These are phyloP conservation scores for Brachyopa scutellaris DNA, from an alignment of 2,888 invertebrate genomes.

Conservation along the genomic window DNA sequence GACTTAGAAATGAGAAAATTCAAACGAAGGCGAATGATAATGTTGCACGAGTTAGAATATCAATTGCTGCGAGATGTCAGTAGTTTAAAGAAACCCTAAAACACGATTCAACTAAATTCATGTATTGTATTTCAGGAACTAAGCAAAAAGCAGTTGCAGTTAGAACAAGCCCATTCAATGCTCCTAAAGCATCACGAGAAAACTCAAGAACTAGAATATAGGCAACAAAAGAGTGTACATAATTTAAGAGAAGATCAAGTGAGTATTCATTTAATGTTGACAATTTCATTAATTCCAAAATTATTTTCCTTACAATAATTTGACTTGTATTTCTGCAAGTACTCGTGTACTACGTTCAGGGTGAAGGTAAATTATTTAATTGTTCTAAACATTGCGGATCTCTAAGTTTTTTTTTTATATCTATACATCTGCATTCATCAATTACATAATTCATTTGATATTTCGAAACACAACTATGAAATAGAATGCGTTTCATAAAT, in stretches of 20 bases:
- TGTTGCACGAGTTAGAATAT: constrained; percentile 93
- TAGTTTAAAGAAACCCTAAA: constrained; percentile 15
- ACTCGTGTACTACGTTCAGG: constrained; percentile 33
- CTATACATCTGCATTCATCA: constrained; percentile 13
- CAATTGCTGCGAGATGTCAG: constrained; percentile 93
- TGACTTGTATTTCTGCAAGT: constrained; percentile 52
- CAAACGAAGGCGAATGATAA: constrained; percentile 93
- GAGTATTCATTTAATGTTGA: constrained; percentile 41
- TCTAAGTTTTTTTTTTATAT: constrained; percentile 12
- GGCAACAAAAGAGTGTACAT: constrained; percentile 97
- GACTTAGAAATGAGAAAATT: constrained; percentile 96
- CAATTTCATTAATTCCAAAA: constrained; percentile 5
- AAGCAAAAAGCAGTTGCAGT: constrained; percentile 95
- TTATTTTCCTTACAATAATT: constrained; percentile 26
- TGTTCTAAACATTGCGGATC: not conserved
- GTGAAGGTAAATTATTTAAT: constrained; percentile 45
- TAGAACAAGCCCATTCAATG: constrained; percentile 97
- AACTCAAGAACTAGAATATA: constrained; percentile 97
- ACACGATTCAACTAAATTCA: constrained; percentile 9
- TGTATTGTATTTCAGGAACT: constrained; percentile 87
- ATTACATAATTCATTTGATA: too few relatives aligned
- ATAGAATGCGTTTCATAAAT: too few relatives aligned
- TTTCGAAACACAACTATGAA: too few relatives aligned
- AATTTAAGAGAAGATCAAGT: constrained; percentile 93
- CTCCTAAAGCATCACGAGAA: constrained; percentile 97